Evolutionary conservation across 2,888 invertebrate genomes (phyloP), one percentile per base, ranked within the genome.

Genomic region (Drosophila tanythrix): DNA sequence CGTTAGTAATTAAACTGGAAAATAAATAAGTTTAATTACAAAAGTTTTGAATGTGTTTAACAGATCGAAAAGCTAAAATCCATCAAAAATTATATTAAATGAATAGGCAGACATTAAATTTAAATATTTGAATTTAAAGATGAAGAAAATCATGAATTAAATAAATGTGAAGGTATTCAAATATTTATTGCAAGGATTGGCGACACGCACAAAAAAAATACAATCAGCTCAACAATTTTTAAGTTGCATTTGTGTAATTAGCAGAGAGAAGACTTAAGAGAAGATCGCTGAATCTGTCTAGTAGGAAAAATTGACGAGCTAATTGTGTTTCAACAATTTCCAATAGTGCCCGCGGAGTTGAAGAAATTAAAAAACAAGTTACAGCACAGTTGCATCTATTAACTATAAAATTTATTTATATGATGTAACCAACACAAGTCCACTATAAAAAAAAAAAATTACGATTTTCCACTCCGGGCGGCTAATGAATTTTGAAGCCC

Each of bases 401-500:
- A 48, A 31, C 6, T 31, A 29, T 4, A n/a, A 40, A 55, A 55
- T 59, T 60, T 31, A 51, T 43, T 61, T 50, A 3, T 27, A 43
- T 21, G 50, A 13, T 33, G 0, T 35, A 43, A 40, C 31, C 40
- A 31, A 25, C 0, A 27, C 15, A 15, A 57, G 51, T 40, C 4
- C n/a, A 33, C 27, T 62, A n/a, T 1, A 21, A 21, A 21, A 21
- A 21, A 21, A 25, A 40, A 64, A 40, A 43, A 52, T 55, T 27
- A 67, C 27, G 38, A 46, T 36, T 46, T 38, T 15, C 15, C 10
- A 35, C 25, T 59, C 27, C 27, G 21, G 3, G 21, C 8, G 10
- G 46, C 33, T 18, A 38, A 58, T 61, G 57, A 21, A n/a, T 43
- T 40, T 53, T 58, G 25, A 58, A 58, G 50, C 5, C 48, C 29